Evolutionary conservation across 2,797 vertebrate species (phyloP).

Genomic region (Pseudochaenichthys georgianus): DNA sequence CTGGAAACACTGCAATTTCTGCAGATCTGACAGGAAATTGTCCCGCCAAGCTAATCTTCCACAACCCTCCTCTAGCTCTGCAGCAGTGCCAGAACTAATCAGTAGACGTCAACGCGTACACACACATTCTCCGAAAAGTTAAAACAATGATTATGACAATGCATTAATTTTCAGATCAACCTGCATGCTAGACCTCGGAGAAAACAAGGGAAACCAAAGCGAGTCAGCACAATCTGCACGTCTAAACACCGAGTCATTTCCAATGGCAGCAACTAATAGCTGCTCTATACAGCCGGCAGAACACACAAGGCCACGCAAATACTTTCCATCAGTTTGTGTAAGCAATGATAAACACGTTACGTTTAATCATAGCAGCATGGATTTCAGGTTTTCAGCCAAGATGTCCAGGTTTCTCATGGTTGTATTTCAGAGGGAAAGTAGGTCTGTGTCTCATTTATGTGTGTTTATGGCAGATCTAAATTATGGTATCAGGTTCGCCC

Average conservation of each 20-base stretch:
- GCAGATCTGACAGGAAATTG: slow-evolving; percentile 56
- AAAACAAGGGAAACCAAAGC: slow-evolving; percentile 22
- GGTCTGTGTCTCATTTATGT: slow-evolving; percentile 78
- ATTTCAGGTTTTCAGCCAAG: slow-evolving; percentile 62
- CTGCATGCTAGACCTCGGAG: slow-evolving; percentile 5
- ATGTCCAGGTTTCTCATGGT: slow-evolving; percentile 68
- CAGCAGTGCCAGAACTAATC: slow-evolving; percentile 60
- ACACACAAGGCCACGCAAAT: slow-evolving; percentile 45
- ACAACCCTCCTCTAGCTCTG: slow-evolving; percentile 14
- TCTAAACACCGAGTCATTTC: slow-evolving; percentile 38
- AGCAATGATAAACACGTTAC: slow-evolving; percentile 72
- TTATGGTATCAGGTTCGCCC: slow-evolving; percentile 81
- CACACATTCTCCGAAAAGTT: slow-evolving; percentile 2
- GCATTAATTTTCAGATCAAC: slow-evolving; percentile 30
- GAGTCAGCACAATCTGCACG: slow-evolving; percentile 23
- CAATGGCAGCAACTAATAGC: slow-evolving; percentile 33
- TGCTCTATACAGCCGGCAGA: slow-evolving; percentile 36
- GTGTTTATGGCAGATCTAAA: slow-evolving; percentile 84
- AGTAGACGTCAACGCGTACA: slow-evolving; percentile 46
- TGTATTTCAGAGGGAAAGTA: slow-evolving; percentile 65
- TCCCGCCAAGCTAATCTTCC: slow-evolving; percentile 45
- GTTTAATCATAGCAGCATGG: slow-evolving; percentile 65
- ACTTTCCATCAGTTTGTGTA: slow-evolving; percentile 71
- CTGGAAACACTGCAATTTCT: slow-evolving; percentile 45
- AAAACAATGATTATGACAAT: slow-evolving; percentile 30